Evolutionary conservation across 2,888 invertebrate genomes (phyloP).

Genomic region (Didymodactylos carnosus): DNA sequence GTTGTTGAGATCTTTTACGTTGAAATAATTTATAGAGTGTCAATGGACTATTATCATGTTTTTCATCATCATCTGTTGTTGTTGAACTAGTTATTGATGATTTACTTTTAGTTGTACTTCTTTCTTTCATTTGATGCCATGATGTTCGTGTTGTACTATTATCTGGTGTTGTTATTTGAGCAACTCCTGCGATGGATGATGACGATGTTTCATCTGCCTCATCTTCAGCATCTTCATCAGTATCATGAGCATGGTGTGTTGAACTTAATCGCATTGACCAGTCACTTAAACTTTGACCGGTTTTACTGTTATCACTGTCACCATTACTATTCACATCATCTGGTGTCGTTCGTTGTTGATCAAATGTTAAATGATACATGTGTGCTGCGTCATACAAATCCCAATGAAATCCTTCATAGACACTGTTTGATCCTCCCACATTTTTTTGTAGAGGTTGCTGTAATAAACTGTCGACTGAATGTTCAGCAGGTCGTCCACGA

Average conservation of each 20-base stretch:
- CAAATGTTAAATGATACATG: background rate
- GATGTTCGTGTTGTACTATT: background rate
- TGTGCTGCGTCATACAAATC: background rate
- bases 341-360: background rate
- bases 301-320: too few relatives aligned
- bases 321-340: too few relatives aligned
- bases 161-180: too few relatives aligned
- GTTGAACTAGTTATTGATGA: background rate
- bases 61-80: background rate
- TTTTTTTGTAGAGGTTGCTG: too few relatives aligned
- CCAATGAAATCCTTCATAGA: background rate
- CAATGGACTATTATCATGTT: background rate
- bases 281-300: background rate
- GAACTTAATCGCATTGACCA: background rate
- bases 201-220: background rate
- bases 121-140: background rate
- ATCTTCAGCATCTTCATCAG: too few relatives aligned
- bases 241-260: too few relatives aligned
- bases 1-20: background rate
- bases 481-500: too few relatives aligned
- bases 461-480: too few relatives aligned
- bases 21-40: background rate
- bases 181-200: too few relatives aligned
- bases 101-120: background rate
- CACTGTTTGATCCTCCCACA: too few relatives aligned